Conservation (phyloP, 2,797 vertebrate genomes). For the Chromis chromis region DNA sequence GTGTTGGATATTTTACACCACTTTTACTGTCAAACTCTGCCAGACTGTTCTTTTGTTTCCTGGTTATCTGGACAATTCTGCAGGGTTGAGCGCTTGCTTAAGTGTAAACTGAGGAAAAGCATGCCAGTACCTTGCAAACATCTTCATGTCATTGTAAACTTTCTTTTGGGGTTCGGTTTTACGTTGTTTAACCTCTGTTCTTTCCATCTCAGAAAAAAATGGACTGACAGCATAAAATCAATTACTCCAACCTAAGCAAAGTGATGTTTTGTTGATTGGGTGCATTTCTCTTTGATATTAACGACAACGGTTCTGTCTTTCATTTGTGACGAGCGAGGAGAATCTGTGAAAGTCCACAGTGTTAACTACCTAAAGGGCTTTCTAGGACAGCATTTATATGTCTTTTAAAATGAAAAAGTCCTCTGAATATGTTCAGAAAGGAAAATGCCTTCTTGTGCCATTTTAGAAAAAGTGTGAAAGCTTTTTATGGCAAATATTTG, state of each 20-base stretch:
- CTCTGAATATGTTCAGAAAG: slow-evolving; percentile 64
- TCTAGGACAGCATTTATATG: slow-evolving; percentile 77
- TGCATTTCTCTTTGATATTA: slow-evolving; percentile 68
- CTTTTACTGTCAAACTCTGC: slow-evolving; percentile 69
- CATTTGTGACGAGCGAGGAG: slow-evolving; percentile 63
- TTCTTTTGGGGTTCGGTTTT: slow-evolving; percentile 61
- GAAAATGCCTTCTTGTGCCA: slow-evolving; percentile 78
- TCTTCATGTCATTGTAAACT: slow-evolving; percentile 61
- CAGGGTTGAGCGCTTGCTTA: slow-evolving; percentile 74
- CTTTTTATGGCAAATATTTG: slow-evolving; percentile 78
- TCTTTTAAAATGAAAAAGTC: slow-evolving; percentile 69
- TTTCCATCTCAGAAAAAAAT: slow-evolving; percentile 80
- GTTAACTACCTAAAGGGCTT: slow-evolving; percentile 79
- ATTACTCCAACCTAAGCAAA: slow-evolving; percentile 69
- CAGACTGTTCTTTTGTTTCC: slow-evolving; percentile 71
- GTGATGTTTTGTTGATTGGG: slow-evolving; percentile 77
- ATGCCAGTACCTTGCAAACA: slow-evolving; percentile 75
- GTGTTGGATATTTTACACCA: slow-evolving; percentile 75
- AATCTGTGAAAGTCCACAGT: slow-evolving; percentile 78
- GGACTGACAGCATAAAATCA: slow-evolving; percentile 85
- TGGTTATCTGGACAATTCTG: slow-evolving; percentile 71
- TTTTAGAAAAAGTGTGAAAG: slow-evolving; percentile 70
- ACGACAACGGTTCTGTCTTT: slow-evolving; percentile 63
- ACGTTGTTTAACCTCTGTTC: slow-evolving; percentile 69
- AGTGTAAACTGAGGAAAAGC: slow-evolving; percentile 74